Evolutionary conservation across 2,113 vertebrate genomes (phyloP).

Genomic region (Anoura caudifer): DNA sequence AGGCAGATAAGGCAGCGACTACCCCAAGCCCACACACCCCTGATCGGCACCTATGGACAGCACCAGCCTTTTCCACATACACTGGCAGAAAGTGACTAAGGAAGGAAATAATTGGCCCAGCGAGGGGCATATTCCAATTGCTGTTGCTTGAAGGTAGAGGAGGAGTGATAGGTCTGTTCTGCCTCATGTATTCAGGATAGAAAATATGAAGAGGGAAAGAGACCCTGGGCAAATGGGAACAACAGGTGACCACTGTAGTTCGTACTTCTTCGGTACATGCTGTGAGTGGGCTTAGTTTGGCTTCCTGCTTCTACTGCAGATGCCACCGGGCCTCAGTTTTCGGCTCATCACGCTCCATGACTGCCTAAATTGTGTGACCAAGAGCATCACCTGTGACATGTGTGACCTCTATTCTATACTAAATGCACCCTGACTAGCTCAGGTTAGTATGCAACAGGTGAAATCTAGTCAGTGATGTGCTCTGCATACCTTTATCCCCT

Average conservation of each 20-base stretch:
- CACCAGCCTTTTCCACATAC: neutral
- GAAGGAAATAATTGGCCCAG: neutral
- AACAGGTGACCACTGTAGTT: too few relatives aligned
- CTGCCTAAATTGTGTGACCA: neutral
- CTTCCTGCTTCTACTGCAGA: neutral
- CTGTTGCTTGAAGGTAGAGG: neutral
- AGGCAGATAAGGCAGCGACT: neutral
- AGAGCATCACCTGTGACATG: neutral
- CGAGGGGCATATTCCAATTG: neutral
- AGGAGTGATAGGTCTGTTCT: neutral
- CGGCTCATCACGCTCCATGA: neutral
- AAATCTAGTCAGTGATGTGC: rapidly evolving
- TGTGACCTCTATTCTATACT: neutral
- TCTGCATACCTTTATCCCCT: neutral
- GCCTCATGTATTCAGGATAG: neutral
- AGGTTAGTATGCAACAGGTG: neutral
- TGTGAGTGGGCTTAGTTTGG: rapidly evolving
- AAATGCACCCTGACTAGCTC: neutral
- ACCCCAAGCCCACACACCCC: rapidly evolving
- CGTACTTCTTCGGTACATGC: rapidly evolving
- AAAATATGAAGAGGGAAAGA: neutral
- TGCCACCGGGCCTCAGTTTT: rapidly evolving
- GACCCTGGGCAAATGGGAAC: neutral
- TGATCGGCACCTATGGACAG: neutral
- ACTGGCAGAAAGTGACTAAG: neutral